Percentiles rank a stretch among this genome's conserved stretches.
Evolutionary conservation across 1,140 invertebrate genomes (phyloP).

Genomic region (Aplysia californica): DNA sequence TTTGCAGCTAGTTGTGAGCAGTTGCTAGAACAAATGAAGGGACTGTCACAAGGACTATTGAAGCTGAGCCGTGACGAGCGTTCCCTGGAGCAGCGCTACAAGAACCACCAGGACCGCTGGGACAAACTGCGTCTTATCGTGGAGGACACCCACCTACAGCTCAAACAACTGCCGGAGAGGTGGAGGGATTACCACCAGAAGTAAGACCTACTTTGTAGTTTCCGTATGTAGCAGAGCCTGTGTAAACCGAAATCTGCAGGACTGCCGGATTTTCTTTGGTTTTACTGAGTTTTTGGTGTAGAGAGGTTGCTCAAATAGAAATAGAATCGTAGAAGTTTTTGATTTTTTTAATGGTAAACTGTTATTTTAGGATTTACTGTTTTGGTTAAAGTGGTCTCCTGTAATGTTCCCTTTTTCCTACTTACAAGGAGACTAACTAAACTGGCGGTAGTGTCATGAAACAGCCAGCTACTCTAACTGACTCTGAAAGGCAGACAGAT

Average conservation of each 20-base stretch:
- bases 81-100: constrained; percentile 75
- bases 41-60: constrained; percentile 73
- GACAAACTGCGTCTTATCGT: constrained; percentile 77
- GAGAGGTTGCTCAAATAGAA: neutral
- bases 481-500: too few relatives aligned
- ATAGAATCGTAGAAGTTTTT: too few relatives aligned
- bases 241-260: too few relatives aligned
- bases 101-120: constrained; percentile 80
- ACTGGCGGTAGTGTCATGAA: too few relatives aligned
- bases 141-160: constrained; percentile 78
- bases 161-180: constrained; percentile 89
- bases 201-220: constrained; percentile 65
- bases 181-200: constrained; percentile 88
- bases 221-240: neutral
- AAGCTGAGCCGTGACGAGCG: constrained; percentile 74
- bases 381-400: neutral
- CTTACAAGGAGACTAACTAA: too few relatives aligned
- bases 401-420: too few relatives aligned
- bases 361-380: too few relatives aligned
- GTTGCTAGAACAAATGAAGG: constrained; percentile 73
- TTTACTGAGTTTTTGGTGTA: too few relatives aligned
- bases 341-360: too few relatives aligned
- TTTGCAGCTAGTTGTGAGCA: constrained; percentile 79
- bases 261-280: too few relatives aligned
- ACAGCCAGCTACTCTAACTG: too few relatives aligned